Percentiles rank a stretch among this genome's conserved stretches.
phyloP scores from a whole-genome alignment of 2,888 invertebrate species.

The Caenorhabditis sp. region DNA sequence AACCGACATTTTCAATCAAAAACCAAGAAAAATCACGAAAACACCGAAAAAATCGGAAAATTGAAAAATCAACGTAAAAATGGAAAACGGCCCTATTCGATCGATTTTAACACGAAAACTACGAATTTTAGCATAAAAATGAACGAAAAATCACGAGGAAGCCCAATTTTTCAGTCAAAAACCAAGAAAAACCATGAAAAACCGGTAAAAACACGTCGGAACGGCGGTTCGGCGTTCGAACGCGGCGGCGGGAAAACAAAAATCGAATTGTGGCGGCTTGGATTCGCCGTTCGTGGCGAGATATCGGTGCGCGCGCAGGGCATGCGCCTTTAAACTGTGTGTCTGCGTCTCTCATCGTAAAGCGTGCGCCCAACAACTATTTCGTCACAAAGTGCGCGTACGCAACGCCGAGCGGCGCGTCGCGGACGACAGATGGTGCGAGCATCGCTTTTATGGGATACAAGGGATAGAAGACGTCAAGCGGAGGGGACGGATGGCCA shows the following conservation, averaged over 20 bases:
- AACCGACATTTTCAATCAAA: background rate
- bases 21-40: background rate
- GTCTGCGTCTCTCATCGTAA: slow-evolving; percentile 36
- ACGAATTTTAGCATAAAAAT: background rate
- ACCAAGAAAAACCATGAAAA: slow-evolving; percentile 1
- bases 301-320: slow-evolving; percentile 16
- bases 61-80: background rate
- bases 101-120: background rate
- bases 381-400: slow-evolving; percentile 24
- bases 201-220: background rate
- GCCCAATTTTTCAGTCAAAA: background rate
- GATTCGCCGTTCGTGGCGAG: slow-evolving; percentile 38
- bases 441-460: slow-evolving; percentile 22
- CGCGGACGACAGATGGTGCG: slow-evolving; percentile 12
- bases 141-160: background rate
- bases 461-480: slow-evolving; percentile 11
- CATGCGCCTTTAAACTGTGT: slow-evolving; percentile 40
- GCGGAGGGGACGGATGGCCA: background rate
- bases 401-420: slow-evolving; percentile 3
- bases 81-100: slow-evolving; percentile 1
- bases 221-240: slow-evolving; percentile 34
- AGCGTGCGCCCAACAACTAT: slow-evolving; percentile 8
- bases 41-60: background rate
- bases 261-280: slow-evolving; percentile 57
- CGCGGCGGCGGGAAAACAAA: slow-evolving; percentile 52